phyloP scores from a whole-genome alignment of 37 sponge, comb jelly and placozoan genomes.

The Amphimedon queenslandica region DNA sequence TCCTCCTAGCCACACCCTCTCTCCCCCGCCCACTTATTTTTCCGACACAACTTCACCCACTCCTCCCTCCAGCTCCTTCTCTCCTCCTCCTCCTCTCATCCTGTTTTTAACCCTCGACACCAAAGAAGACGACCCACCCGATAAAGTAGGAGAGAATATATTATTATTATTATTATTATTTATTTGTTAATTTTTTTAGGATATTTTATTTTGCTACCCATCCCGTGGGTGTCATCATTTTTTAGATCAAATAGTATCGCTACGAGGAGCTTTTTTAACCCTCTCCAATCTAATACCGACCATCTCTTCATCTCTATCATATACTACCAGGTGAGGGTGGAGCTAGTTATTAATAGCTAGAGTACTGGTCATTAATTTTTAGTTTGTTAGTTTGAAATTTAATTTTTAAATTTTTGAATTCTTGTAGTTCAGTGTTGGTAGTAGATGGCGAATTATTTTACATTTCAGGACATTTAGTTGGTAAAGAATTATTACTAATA shows the following conservation, averaged over 20 bases:
- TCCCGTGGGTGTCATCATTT: not conserved
- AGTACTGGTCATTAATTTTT: too few relatives aligned
- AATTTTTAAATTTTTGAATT: not conserved
- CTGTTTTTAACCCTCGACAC: slow-evolving; percentile 67
- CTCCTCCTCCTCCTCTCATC: slow-evolving; percentile 27
- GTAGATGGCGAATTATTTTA: slow-evolving; percentile 25
- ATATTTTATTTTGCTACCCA: too few relatives aligned
- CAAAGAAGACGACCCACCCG: slow-evolving; percentile 48
- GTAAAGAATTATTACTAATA: slow-evolving; percentile 50
- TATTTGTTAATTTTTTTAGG: too few relatives aligned
- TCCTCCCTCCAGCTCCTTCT: not conserved
- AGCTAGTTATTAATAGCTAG: too few relatives aligned
- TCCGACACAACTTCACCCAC: not conserved
- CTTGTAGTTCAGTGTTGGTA: slow-evolving; percentile 4
- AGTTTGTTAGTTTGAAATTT: too few relatives aligned
- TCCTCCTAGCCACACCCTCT: not conserved
- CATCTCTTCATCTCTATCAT: too few relatives aligned
- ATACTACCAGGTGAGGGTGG: too few relatives aligned
- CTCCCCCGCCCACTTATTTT: not conserved
- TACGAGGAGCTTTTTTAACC: slow-evolving; percentile 54
- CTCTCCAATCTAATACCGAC: slow-evolving; percentile 32
- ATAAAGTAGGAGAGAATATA: slow-evolving; percentile 33
- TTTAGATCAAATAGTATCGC: slow-evolving; percentile 9
- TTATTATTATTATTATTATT: not conserved
- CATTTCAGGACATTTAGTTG: slow-evolving; percentile 28